phyloP scores from a whole-genome alignment of 2,888 invertebrate species.

The Xestia rhomboidea region DNA sequence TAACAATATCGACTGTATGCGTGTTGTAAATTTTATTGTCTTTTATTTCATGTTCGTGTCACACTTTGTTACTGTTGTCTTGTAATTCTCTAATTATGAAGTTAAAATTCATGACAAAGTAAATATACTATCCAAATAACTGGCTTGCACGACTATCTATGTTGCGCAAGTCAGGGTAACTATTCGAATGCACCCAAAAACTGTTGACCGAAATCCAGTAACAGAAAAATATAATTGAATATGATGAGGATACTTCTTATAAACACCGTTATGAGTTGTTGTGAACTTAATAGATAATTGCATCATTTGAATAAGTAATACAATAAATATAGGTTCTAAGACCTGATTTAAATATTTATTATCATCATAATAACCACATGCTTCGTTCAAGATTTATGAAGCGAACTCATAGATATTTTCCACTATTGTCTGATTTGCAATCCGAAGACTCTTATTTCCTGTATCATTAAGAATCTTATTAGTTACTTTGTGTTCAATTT shows the following conservation, averaged over 20 bases:
- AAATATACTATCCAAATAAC: neutral
- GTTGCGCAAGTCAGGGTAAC: too few species aligned
- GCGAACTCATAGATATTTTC: slow-evolving; percentile 41
- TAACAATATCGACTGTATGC: too few species aligned
- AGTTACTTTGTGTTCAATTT: slow-evolving; percentile 40
- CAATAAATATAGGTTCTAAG: slow-evolving; percentile 17
- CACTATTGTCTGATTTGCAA: slow-evolving; percentile 40
- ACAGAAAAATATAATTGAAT: neutral
- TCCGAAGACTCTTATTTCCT: slow-evolving; percentile 42
- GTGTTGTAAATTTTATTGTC: neutral
- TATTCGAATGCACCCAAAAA: neutral
- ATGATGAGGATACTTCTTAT: neutral
- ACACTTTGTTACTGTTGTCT: too few species aligned
- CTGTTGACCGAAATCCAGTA: neutral
- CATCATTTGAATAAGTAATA: slow-evolving; percentile 20
- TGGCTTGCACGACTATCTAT: neutral
- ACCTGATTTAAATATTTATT: slow-evolving; percentile 44
- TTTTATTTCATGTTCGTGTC: neutral
- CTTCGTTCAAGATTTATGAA: slow-evolving; percentile 36
- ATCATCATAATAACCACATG: neutral
- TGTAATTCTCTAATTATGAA: neutral
- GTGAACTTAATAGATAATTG: slow-evolving; percentile 5
- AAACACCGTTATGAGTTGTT: neutral
- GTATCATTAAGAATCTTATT: slow-evolving; percentile 40
- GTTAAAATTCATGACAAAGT: neutral